Evolutionary conservation across 2,888 invertebrate species (phyloP).

Genomic region (Asteroscopus sphinx): DNA sequence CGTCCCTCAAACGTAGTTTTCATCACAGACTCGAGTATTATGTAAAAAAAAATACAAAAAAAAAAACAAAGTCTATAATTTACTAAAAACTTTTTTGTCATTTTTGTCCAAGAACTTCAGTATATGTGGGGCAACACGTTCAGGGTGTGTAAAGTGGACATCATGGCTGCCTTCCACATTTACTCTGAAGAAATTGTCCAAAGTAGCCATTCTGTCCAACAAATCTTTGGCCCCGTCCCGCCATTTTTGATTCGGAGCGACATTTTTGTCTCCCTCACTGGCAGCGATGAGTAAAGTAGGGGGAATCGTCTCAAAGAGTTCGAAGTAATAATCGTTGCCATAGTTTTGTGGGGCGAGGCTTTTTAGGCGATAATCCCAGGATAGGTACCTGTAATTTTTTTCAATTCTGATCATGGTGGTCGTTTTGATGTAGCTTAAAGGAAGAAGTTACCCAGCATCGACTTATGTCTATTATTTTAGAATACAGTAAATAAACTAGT

Average conservation of each 20-base stretch:
- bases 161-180: constrained; percentile 90
- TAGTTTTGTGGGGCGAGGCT: constrained; percentile 68
- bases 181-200: constrained; percentile 54
- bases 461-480: too few species aligned
- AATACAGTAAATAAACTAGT: too few species aligned
- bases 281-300: constrained; percentile 73
- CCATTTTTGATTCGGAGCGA: constrained; percentile 24
- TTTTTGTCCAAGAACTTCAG: constrained; percentile 71
- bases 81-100: constrained; percentile 16
- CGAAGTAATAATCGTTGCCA: constrained; percentile 68
- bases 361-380: constrained; percentile 76
- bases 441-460: too few species aligned
- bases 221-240: constrained; percentile 54
- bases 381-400: constrained; percentile 67
- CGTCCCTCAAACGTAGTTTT: too few species aligned
- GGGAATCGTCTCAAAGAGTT: constrained; percentile 65
- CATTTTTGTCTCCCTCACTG: constrained; percentile 33
- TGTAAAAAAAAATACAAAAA: not conserved
- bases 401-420: too few species aligned
- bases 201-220: constrained; percentile 50
- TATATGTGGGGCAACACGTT: constrained; percentile 78
- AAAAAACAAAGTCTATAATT: constrained; percentile 29
- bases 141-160: constrained; percentile 90
- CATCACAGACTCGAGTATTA: not conserved
- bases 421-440: too few species aligned